Base-by-base conservation (phyloP, 2,113 vertebrate species). In the Alethe diademata region DNA sequence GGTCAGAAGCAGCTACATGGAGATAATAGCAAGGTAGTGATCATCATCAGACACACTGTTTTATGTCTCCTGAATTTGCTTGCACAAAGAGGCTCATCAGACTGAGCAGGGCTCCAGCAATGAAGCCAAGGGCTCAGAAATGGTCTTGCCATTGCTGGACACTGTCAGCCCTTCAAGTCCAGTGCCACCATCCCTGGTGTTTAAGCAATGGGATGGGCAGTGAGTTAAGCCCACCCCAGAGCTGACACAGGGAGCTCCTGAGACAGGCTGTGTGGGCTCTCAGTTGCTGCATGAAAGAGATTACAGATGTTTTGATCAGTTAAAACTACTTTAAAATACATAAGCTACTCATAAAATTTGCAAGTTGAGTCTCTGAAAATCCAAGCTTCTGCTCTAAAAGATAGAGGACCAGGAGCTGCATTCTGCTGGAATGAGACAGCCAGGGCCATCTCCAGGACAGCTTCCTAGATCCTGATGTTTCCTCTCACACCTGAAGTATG, bases 341-440 rank as follows among this genome's bases (percentile, higher is more conserved):
- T 33, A 38, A 54, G 7, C 31, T 31, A 31, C 20, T 47, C 4
- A 10, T 20, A 56, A 73, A 28, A 38, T 57, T 33, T 24, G 3
- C 23, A 64, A 51, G 29, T 24, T 35, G n/a, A 45, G 8, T 28
- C 38, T 66, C 8, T 45, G 75, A 73, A 92, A 70, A 56, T 53
- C 19, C 23, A 33, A 18, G 11, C 23, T 56, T 66, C 43, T 61
- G 12, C 22, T 83, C 36, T 53, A 19, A 78, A 65, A 72, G 24
- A 17, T 1, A 28, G 15, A 26, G 5, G 8, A 36, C 7, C 33
- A 69, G 33, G 24, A 76, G 40, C 16, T 1, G 0, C 23, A 48
- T 51, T 74, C 71, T 38, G 20, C 33, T 20, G 35, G 36, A 86
- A 66, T 1, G 3, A 69, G 51, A 40, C 40, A 78, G 67, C 11